A percentile compares a stretch with the other conserved stretches of the same genome.
These are phyloP conservation scores for Asarcornis scutulata DNA, from an alignment of 2,113 vertebrate species.

Conservation along the genomic window DNA sequence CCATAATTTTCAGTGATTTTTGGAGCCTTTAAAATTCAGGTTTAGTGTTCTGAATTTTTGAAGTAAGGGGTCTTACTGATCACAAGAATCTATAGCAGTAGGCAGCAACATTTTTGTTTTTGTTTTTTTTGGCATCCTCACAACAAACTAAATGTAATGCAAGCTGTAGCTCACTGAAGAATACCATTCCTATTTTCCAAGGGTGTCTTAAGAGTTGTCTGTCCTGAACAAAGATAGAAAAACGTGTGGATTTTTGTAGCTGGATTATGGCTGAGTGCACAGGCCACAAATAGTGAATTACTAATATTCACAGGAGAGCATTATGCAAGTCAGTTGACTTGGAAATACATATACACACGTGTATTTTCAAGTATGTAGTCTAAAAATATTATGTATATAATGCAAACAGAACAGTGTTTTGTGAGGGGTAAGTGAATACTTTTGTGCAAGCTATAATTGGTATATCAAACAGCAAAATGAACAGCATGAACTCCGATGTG, in stretches of 20 bases:
- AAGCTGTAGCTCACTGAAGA: background rate
- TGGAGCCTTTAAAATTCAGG: background rate
- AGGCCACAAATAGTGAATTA: background rate
- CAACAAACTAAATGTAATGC: background rate
- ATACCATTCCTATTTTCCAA: background rate
- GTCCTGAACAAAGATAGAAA: background rate
- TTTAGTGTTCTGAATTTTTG: background rate
- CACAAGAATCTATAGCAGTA: background rate
- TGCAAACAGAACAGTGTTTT: background rate
- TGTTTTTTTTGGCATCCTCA: background rate
- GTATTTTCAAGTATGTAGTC: background rate
- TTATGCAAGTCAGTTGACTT: background rate
- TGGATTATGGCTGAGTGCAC: background rate
- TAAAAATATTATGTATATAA: background rate
- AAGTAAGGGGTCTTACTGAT: background rate
- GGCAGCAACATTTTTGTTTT: background rate
- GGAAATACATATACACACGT: fast-evolving
- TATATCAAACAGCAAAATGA: background rate
- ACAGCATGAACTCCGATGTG: background rate
- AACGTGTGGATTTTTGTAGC: background rate
- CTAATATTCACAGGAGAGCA: background rate
- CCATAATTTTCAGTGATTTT: background rate
- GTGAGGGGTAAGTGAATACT: background rate
- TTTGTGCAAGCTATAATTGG: background rate
- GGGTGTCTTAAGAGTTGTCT: background rate